Conservation (phyloP, 2,888 invertebrate genomes). For the Nysson spinosus region DNA sequence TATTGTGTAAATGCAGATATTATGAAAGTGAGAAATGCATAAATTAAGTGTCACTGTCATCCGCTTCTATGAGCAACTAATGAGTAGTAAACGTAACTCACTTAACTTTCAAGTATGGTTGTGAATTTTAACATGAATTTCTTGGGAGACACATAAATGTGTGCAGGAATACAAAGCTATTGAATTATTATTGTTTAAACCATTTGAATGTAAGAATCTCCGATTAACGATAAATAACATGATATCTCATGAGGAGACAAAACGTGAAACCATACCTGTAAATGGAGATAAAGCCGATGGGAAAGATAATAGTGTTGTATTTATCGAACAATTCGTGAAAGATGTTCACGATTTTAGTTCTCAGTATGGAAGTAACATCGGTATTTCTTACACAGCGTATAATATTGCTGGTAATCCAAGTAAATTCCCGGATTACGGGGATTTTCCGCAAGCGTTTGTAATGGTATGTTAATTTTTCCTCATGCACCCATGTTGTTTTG, state of each 20-base stretch:
- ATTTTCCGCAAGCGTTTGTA: constrained; percentile 93
- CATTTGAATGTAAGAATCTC: constrained; percentile 17
- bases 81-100: too few species aligned
- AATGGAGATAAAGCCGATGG: constrained; percentile 62
- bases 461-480: constrained; percentile 83
- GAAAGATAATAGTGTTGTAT: constrained; percentile 70
- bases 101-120: too few species aligned
- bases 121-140: too few species aligned
- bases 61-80: too few species aligned
- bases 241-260: constrained; percentile 70
- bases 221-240: constrained; percentile 60
- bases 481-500: too few species aligned
- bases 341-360: constrained; percentile 91
- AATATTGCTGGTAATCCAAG: constrained; percentile 91
- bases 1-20: too few species aligned
- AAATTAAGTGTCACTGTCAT: too few species aligned
- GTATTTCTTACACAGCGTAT: constrained; percentile 92
- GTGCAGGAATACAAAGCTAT: background rate
- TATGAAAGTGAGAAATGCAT: too few species aligned
- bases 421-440: constrained; percentile 93
- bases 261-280: constrained; percentile 68
- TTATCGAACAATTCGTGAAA: constrained; percentile 87
- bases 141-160: too few species aligned
- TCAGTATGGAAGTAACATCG: constrained; percentile 92
- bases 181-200: constrained; percentile 26